phyloP scores from a whole-genome alignment of 2,113 vertebrate genomes.

The Syngnathus typhle region DNA sequence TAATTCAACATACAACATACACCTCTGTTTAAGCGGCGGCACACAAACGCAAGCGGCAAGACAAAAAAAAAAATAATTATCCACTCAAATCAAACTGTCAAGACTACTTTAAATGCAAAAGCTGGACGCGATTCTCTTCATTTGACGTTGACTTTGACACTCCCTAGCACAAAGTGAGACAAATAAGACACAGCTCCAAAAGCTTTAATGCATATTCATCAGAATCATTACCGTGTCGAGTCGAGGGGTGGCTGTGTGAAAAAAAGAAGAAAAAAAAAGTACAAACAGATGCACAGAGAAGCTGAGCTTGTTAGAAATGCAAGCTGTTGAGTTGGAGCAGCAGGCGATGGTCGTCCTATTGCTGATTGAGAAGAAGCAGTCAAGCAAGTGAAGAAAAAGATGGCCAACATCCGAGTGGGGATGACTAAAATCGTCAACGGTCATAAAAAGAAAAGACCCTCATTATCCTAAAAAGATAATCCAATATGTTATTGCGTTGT shows the following conservation, averaged over 20 bases:
- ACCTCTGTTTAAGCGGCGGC: slow-evolving; percentile 53
- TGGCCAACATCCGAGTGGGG: neutral
- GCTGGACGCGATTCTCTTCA: too few species aligned
- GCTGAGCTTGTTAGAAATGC: slow-evolving; percentile 34
- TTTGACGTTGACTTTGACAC: too few species aligned
- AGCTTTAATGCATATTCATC: slow-evolving; percentile 60
- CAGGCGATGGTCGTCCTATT: slow-evolving; percentile 46
- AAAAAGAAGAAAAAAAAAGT: slow-evolving; percentile 16
- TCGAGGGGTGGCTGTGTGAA: slow-evolving; percentile 21
- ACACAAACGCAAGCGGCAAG: slow-evolving; percentile 10
- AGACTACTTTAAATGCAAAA: neutral
- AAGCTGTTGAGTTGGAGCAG: slow-evolving; percentile 29
- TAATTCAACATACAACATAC: slow-evolving; percentile 66
- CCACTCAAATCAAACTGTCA: neutral
- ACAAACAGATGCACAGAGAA: slow-evolving; percentile 17
- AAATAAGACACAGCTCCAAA: neutral
- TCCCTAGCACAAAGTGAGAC: neutral
- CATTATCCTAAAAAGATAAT: neutral
- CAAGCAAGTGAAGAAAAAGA: slow-evolving; percentile 10
- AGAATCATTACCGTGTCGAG: slow-evolving; percentile 49
- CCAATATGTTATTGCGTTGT: neutral
- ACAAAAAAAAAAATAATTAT: slow-evolving; percentile 3
- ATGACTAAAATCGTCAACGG: neutral
- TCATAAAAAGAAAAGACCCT: neutral
- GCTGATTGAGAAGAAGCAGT: slow-evolving; percentile 37